Base-by-base conservation (phyloP, 2,888 invertebrate species). In the Sympetrum striolatum region DNA sequence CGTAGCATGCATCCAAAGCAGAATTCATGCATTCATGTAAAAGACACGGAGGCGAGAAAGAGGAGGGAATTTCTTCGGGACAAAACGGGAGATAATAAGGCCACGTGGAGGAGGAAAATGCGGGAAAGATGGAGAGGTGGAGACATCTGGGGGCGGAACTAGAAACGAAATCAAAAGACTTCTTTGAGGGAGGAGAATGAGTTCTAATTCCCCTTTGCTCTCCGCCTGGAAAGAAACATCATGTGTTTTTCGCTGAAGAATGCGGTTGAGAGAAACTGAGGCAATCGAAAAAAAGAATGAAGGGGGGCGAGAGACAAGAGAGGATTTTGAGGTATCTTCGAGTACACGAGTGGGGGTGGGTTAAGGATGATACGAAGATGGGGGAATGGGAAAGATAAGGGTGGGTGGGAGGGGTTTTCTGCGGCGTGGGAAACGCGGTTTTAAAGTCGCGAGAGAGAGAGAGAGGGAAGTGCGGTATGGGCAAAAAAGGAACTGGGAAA, bases 21-120 rank as follows among this genome's bases (percentile, higher is more conserved):
- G 64, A 31, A 60, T 86, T 86, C 60, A 86, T 60, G 60, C 86
- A 86, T 86, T 86, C 86, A 86, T 60, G 86, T 64, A 86, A 86
- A 86, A 37, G 37, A 37, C 58, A 18, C 53, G 58, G 35, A 39
- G 60, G 25, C 31, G 58, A 53, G 82, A 82, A n/a, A 35, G 86
- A 73, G 37, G 58, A 35, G 22, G 37, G 81, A 53, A 53, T 53
- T 53, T 53, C 53, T n/a, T 10, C 25, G 14, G 25, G 73, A 31
- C 25, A 25, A 64, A 64, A n/a, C 37, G 31, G 48, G 35, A 35
- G 31, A 35, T 3, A 58, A 35, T 53, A 86, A 60, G 37, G 58
- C 35, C 37, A 22, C 60, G n/a, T 37, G 58, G 60, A 86, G 39
- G 64, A 60, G 18, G 22, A n/a, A 10, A 37, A n/a, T n/a, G n/a